Evolutionary conservation across 53 echinoderm and acorn worm genomes (phyloP).

Genomic region (Holothuria leucospilota): DNA sequence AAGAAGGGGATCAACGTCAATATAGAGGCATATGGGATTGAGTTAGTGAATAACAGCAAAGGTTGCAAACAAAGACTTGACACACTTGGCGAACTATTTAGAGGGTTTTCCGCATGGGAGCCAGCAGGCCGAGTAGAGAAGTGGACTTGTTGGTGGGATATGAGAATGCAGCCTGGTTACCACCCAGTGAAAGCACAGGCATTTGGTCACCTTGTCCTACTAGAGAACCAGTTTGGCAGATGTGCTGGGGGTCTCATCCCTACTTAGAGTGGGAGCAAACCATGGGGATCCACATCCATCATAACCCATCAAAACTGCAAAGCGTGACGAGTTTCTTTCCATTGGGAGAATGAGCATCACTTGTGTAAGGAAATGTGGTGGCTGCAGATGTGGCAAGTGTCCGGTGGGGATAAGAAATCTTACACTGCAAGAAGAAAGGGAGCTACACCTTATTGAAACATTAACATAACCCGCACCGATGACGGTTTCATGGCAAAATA

Average conservation of each 20-base stretch:
- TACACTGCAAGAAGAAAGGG: slow-evolving; percentile 46
- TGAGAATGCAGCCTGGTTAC: slow-evolving; percentile 62
- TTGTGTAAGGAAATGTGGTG: slow-evolving; percentile 50
- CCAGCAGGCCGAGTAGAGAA: slow-evolving; percentile 50
- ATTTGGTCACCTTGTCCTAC: slow-evolving; percentile 46
- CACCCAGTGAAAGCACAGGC: slow-evolving; percentile 42
- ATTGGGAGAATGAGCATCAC: slow-evolving; percentile 65
- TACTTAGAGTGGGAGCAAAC: slow-evolving; percentile 33
- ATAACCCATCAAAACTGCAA: slow-evolving; percentile 52
- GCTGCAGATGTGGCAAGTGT: slow-evolving; percentile 52
- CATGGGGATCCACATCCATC: slow-evolving; percentile 31
- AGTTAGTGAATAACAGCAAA: slow-evolving; percentile 63
- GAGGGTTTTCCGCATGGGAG: neutral
- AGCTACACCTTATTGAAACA: slow-evolving; percentile 45
- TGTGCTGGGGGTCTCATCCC: slow-evolving; percentile 55
- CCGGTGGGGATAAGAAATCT: slow-evolving; percentile 35
- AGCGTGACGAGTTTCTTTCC: slow-evolving; percentile 53
- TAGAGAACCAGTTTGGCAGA: slow-evolving; percentile 54
- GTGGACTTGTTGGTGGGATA: slow-evolving; percentile 62
- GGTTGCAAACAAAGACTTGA: slow-evolving; percentile 30
- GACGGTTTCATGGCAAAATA: slow-evolving; percentile 39
- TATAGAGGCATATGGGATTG: slow-evolving; percentile 57
- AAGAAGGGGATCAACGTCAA: slow-evolving; percentile 24
- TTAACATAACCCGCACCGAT: slow-evolving; percentile 9
- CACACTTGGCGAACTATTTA: slow-evolving; percentile 26